Base-by-base conservation (phyloP, 2,888 invertebrate species). In the Nomada fucata region DNA sequence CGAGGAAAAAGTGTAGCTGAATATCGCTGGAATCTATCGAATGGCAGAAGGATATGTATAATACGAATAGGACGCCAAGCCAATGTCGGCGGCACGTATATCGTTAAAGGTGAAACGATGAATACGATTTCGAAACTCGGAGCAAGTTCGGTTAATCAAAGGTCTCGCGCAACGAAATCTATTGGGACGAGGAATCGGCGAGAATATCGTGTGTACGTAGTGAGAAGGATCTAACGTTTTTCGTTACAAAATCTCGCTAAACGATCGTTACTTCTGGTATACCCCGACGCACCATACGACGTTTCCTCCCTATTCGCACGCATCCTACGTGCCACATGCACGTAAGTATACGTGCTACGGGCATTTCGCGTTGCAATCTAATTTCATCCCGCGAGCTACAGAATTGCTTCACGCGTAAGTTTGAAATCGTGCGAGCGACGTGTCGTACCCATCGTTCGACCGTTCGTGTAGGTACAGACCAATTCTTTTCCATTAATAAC, bases 21-120 rank as follows among this genome's bases (percentile, higher is more conserved):
- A 79, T 60, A 53, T 59, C 63, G 13, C 13, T 29, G 29, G 29
- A 75, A 68, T 79, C 76, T 64, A 79, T 82, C 60, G 15, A 26
- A 64, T n/a, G 29, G 53, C 60, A n/a, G 13, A 15, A 47, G 53
- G 47, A 7, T 52, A 53, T 26, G 36, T 36, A 7, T 36, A 65
- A 52, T 13, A 20, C 18, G 63, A n/a, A 42, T 20, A 18, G 68
- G 50, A 74, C 68, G 15, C 29, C 3, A 42, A 55, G 50, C 50
- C 50, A 47, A 63, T 55, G 78, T 42, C 26, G 36, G 15, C 11
- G 36, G 44, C 4, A 57, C 36, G 36, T 36, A 7, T 68, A 78
- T 76, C 42, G 26, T 1, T 13, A 3, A 42, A 29, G 11, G 52
- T 11, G 75, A 53, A 50, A 23, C 44, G 47, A 18, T 55, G 50